phyloP scores from a whole-genome alignment of 2,797 vertebrate genomes.

The Glossophaga mutica region DNA sequence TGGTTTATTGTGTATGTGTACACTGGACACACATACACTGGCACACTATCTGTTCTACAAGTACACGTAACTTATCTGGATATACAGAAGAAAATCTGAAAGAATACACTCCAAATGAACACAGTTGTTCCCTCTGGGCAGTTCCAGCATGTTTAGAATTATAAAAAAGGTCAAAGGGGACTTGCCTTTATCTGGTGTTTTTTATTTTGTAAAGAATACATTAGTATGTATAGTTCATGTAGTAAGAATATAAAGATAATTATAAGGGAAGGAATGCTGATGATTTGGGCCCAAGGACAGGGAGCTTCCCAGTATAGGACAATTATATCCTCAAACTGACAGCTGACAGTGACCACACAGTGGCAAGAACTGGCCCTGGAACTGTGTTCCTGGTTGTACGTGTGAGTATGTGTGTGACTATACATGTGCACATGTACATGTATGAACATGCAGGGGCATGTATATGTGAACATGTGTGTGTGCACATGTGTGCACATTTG shows the following conservation, averaged over 20 bases:
- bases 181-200: not conserved
- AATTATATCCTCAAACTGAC: not conserved
- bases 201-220: not conserved
- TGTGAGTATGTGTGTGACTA: not conserved
- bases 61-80: not conserved
- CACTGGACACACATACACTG: too few relatives aligned
- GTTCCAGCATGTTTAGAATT: not conserved
- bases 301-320: not conserved
- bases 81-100: not conserved
- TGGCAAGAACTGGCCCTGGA: not conserved
- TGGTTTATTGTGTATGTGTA: not conserved
- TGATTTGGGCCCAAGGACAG: not conserved
- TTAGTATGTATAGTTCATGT: not conserved
- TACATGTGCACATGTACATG: not conserved
- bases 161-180: not conserved
- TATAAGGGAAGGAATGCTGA: not conserved
- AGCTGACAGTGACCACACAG: not conserved
- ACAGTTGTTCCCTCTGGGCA: not conserved
- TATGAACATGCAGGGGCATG: too few relatives aligned
- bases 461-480: not conserved
- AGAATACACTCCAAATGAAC: not conserved
- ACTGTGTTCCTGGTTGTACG: not conserved
- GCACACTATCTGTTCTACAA: not conserved
- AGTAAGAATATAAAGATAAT: not conserved
- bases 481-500: too few relatives aligned